These are phyloP conservation scores for Rhodophaea formosa DNA, from an alignment of 2,888 invertebrate genomes.

Conservation along the genomic window DNA sequence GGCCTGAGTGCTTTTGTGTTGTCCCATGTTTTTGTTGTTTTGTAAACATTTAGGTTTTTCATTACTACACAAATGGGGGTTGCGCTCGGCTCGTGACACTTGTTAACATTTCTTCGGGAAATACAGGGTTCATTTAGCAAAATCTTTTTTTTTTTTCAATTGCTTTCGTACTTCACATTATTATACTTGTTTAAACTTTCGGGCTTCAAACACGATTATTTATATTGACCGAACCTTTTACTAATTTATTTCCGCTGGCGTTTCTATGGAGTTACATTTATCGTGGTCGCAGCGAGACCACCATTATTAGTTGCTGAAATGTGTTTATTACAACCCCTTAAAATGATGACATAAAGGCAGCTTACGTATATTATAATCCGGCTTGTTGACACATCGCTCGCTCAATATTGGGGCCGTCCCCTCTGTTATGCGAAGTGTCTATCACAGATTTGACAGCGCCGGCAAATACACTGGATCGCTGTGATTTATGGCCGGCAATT, in stretches of 20 bases:
- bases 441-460: slow-evolving; percentile 32
- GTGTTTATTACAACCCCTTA: slow-evolving; percentile 7
- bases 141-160: background rate
- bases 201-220: no score
- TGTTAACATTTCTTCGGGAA: background rate
- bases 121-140: background rate
- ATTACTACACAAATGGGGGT: slow-evolving; percentile 36
- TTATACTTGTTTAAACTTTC: no score
- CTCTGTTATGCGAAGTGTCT: slow-evolving; percentile 24
- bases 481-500: slow-evolving; percentile 15
- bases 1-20: slow-evolving; percentile 67
- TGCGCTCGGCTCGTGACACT: slow-evolving; percentile 16
- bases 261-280: no score
- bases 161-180: background rate
- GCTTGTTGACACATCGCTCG: slow-evolving; percentile 46
- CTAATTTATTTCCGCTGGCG: no score
- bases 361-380: slow-evolving; percentile 45
- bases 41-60: slow-evolving; percentile 63
- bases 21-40: slow-evolving; percentile 64
- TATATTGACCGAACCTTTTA: no score
- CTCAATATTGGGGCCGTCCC: slow-evolving; percentile 17
- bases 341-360: slow-evolving; percentile 30
- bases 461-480: slow-evolving; percentile 11
- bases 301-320: background rate
- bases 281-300: no score